Base-by-base conservation (phyloP, 2,797 vertebrate genomes). In the Oreochromis mossambicus region DNA sequence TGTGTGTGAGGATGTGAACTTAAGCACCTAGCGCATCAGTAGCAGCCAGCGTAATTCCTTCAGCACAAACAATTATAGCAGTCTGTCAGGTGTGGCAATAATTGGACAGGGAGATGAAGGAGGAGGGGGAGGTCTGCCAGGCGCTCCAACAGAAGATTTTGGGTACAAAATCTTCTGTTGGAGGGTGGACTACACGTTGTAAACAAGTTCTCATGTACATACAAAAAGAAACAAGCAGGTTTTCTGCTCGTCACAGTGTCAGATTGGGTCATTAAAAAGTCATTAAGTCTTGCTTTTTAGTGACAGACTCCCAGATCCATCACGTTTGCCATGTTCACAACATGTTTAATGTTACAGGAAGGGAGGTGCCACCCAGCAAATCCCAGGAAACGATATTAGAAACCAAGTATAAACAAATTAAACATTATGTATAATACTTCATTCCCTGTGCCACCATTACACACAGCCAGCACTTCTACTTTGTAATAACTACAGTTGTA, bases 41-140 rank as follows among this genome's bases (percentile, higher is more conserved):
- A 41, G 89, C 89, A 79, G 87, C 88, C 84, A 54, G 80, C 76
- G 29, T 80, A 86, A 90, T 91, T 92, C 89, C 86, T 85, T 79
- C 88, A 77, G 86, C 85, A 83, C 89, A 87, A 88, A 91, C 91
- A 92, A 92, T 93, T 93, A 92, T 61, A 83, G 85, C 91, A 82
- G 82, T 88, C 91, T 89, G 89, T 94, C 92, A 95, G 91, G 51
- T 93, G 89, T 91, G 91, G 89, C 85, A 89, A 70, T 83, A 92
- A 88, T 86, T 91, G 88, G 85, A 89, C 54, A 75, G 82, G 81
- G 84, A 80, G 81, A 77, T 77, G 83, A 85, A 78, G 58, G 78
- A 14, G 83, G 43, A 50, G 75, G 79, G 80, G 83, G 70, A 7
- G 81, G 79, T 76, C 78, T n/a, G 68, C 54, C 12, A 80, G 85